A percentile compares a stretch with the other conserved stretches of the same genome.
Conservation (phyloP, 2,797 vertebrate species). For the Halcyon badia region DNA sequence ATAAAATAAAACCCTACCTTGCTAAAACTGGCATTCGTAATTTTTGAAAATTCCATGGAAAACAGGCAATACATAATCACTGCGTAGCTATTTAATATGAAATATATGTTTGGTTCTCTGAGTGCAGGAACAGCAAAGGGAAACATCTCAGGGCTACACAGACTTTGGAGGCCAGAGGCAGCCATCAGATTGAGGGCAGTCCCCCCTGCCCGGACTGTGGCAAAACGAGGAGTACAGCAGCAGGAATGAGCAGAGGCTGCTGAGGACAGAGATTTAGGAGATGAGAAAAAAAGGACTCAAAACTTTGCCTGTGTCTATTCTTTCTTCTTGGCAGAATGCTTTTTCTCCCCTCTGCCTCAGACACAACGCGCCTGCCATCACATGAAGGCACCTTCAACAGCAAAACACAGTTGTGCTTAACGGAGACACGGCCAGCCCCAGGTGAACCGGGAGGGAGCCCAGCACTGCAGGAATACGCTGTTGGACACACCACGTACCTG, state of each 20-base stretch:
- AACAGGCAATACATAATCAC: background rate
- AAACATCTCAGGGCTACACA: background rate
- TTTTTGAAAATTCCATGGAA: background rate
- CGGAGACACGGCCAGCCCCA: background rate
- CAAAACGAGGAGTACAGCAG: fast-evolving
- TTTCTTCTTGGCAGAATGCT: background rate
- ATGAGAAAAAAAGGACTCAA: background rate
- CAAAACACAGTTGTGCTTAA: background rate
- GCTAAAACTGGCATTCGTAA: background rate
- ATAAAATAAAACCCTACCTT: background rate
- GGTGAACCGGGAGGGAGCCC: fast-evolving
- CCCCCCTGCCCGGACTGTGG: background rate
- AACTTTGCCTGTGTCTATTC: background rate
- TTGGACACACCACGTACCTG: fast-evolving
- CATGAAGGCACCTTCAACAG: background rate
- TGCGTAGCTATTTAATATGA: background rate
- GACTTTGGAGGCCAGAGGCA: background rate
- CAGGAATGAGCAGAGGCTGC: background rate
- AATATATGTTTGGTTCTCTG: background rate
- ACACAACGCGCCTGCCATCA: fast-evolving
- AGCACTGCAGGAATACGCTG: fast-evolving
- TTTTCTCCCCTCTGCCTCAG: background rate
- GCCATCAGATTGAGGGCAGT: background rate
- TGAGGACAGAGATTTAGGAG: background rate
- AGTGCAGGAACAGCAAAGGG: background rate